Base-by-base conservation (phyloP, 2,888 invertebrate species). In the Hesperia comma region DNA sequence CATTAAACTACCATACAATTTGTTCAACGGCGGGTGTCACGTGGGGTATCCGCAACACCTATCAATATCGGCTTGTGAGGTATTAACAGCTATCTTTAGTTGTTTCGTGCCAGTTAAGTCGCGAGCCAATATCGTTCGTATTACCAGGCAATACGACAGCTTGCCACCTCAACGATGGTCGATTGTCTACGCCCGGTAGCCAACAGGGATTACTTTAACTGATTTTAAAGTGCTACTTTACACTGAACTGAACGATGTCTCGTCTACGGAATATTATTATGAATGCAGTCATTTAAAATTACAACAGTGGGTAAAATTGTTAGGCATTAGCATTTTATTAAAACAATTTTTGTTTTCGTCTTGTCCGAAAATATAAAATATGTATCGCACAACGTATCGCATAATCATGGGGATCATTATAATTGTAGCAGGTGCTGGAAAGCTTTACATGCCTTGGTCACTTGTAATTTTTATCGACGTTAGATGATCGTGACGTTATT, bases 1-100 rank as follows among this genome's bases (percentile, higher is more conserved):
- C 63, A 63, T 63, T 56, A 63, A 37, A 63, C 56, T 46, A 7
- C 55, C 46, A 63, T 63, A 63, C 26, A 43, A 43, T 61, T 55
- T 54, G 55, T 19, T 37, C n/a, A n/a, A 19, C 10, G 41, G 17
- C 33, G 19, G 17, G 43, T 62, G 62, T 43, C 62, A 40, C 54
- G 43, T 46, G 26, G 54, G 32, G 55, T n/a, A 63, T 37, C 43
- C 43, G 33, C 63, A 15, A 63, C 63, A 49, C 56, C 63, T 49
- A 63, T 63, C 56, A 14, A 43, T 62, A 55, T 62, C 62, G 32
- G 37, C 63, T 63, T 63, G 41, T 63, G 56, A 49, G 32, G 19
- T 56, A 43, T 56, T 49, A 46, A 55, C 55, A 19, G 33, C 41
- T 54, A 62, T 62, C 32, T 54, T 32, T 5, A 14, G 6, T 14